A percentile compares a stretch with the other conserved stretches of the same genome.
phyloP scores from a whole-genome alignment of 2,888 invertebrate species.

The Parnassius mnemosyne region DNA sequence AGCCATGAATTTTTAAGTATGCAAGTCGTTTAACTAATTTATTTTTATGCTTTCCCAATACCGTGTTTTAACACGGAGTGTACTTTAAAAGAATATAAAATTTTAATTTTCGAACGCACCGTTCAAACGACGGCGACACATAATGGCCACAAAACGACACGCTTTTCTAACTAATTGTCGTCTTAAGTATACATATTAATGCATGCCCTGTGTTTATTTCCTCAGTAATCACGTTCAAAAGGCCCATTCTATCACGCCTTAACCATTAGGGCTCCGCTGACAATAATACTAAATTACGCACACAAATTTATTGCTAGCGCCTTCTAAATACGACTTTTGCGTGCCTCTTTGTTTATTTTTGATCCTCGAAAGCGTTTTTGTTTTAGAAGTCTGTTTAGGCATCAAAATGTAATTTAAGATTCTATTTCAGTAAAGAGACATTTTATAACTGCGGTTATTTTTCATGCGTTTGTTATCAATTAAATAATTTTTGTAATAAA shows the following conservation, averaged over 20 bases:
- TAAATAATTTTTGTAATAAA: too few relatives aligned
- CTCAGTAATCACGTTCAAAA: slow-evolving; percentile 41
- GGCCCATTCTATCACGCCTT: slow-evolving; percentile 63
- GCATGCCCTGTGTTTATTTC: slow-evolving; percentile 29
- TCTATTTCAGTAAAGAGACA: slow-evolving; percentile 8
- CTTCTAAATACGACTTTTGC: slow-evolving; percentile 56
- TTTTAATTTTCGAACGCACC: slow-evolving; percentile 13
- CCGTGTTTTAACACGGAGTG: slow-evolving; percentile 4
- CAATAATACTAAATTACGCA: slow-evolving; percentile 63
- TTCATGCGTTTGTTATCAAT: neutral
- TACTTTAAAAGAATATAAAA: slow-evolving; percentile 5
- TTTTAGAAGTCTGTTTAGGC: slow-evolving; percentile 21
- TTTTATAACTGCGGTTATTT: neutral
- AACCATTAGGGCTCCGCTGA: slow-evolving; percentile 57
- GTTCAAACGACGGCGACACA: slow-evolving; percentile 13
- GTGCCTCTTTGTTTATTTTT: slow-evolving; percentile 36
- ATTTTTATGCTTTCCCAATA: slow-evolving; percentile 19
- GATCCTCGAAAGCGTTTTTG: slow-evolving; percentile 9
- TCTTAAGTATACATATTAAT: slow-evolving; percentile 29
- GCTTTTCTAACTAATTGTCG: slow-evolving; percentile 22
- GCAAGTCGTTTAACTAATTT: slow-evolving; percentile 19
- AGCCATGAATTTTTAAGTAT: slow-evolving; percentile 25
- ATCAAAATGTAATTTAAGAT: slow-evolving; percentile 23
- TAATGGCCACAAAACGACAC: slow-evolving; percentile 20
- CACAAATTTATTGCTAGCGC: slow-evolving; percentile 66